These are phyloP conservation scores for Crotophaga sulcirostris DNA, from an alignment of 2,113 vertebrate genomes.

Conservation along the genomic window DNA sequence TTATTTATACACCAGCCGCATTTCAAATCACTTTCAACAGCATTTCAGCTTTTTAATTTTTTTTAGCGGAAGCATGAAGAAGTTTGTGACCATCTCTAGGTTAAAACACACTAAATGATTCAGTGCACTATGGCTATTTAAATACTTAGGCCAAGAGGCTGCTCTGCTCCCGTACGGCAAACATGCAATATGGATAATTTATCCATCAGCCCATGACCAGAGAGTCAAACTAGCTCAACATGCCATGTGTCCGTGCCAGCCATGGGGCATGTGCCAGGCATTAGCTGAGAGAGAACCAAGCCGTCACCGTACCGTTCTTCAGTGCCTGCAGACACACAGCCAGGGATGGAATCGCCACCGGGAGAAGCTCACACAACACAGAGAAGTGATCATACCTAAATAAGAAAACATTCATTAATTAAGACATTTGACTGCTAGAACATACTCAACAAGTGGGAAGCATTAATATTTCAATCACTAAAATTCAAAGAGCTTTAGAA, in stretches of 20 bases:
- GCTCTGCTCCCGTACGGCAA: background rate
- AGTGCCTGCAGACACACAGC: constrained; percentile 88
- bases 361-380: constrained; percentile 93
- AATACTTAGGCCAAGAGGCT: background rate
- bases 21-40: background rate
- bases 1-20: background rate
- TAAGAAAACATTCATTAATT: background rate
- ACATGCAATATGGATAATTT: background rate
- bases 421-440: background rate
- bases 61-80: background rate
- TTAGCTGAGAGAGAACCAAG: background rate
- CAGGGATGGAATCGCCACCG: constrained; percentile 88
- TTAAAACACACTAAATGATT: background rate
- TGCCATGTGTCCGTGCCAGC: background rate
- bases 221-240: background rate
- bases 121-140: background rate
- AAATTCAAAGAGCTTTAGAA: background rate
- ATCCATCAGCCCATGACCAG: background rate
- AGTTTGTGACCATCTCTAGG: background rate
- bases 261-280: background rate
- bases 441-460: background rate
- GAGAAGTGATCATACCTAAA: constrained; percentile 94
- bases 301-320: constrained; percentile 73
- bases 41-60: background rate
- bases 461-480: background rate